phyloP scores from a whole-genome alignment of 2,797 vertebrate genomes.

The Cynodonichthys magdalenae region DNA sequence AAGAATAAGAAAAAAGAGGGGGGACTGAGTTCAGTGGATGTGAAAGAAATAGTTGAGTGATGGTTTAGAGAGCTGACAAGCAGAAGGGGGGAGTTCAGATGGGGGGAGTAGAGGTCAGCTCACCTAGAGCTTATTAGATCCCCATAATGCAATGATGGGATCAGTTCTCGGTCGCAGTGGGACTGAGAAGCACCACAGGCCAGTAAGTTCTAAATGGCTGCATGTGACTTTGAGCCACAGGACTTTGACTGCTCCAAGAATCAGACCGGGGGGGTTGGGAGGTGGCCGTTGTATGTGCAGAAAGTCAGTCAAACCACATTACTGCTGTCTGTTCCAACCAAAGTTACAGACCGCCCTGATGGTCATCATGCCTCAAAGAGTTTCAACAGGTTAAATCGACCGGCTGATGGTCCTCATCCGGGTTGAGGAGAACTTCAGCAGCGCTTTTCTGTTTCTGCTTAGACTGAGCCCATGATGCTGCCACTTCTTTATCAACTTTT shows the following conservation, averaged over 20 bases:
- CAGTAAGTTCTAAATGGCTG: conserved; percentile 57
- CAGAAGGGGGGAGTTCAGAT: conserved; percentile 49
- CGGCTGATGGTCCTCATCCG: conserved; percentile 68
- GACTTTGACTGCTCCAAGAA: conserved; percentile 58
- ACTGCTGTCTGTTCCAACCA: conserved; percentile 57
- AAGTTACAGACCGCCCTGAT: conserved; percentile 44
- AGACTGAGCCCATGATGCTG: background rate
- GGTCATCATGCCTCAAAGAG: conserved; percentile 67
- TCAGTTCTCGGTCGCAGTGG: conserved; percentile 71
- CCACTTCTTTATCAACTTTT: conserved; percentile 3
- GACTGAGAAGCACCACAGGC: conserved; percentile 58
- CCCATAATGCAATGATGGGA: conserved; percentile 70
- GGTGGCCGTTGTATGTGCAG: conserved; percentile 44
- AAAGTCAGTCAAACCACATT: conserved; percentile 72
- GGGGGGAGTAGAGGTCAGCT: conserved; percentile 59
- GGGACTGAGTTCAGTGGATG: conserved; percentile 36
- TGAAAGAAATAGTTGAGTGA: conserved; percentile 61
- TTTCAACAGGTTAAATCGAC: conserved; percentile 69
- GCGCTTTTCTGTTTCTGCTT: conserved; percentile 7
- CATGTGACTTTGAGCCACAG: conserved; percentile 65
- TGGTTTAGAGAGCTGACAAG: conserved; percentile 70
- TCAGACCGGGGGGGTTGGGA: conserved; percentile 60
- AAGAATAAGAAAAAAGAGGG: conserved; percentile 31
- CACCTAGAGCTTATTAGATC: conserved; percentile 67
- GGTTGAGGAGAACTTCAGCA: conserved; percentile 50